Conservation (phyloP, 1,140 invertebrate genomes). For the Eurytemora carolleeae region DNA sequence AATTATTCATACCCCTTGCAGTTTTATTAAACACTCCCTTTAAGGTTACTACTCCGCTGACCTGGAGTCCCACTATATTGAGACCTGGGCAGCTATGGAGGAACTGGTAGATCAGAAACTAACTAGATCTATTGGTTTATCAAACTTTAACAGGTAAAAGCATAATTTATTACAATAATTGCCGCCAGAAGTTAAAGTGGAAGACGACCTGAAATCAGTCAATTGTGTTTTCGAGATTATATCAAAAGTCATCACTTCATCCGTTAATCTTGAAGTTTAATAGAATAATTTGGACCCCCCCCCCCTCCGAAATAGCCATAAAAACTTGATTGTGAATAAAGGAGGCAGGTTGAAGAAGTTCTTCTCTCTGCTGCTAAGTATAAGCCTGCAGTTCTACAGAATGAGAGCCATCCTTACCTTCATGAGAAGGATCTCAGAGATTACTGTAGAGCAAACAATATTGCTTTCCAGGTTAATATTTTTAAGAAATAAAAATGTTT, state of each 20-base stretch:
- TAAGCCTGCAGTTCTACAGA: slow-evolving; percentile 2
- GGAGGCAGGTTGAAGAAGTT: slow-evolving; percentile 1
- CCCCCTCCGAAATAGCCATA: no score
- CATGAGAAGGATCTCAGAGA: slow-evolving; percentile 11
- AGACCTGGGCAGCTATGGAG: slow-evolving; percentile 10
- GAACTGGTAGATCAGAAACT: slow-evolving; percentile 3
- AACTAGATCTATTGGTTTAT: slow-evolving; percentile 4
- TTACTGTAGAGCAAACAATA: background rate
- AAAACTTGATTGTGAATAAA: no score
- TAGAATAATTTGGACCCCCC: no score
- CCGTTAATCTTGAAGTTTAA: no score
- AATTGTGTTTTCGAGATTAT: no score
- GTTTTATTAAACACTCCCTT: no score
- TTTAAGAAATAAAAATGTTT: no score
- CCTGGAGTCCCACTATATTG: background rate
- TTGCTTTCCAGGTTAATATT: slow-evolving; percentile 8
- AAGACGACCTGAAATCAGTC: no score
- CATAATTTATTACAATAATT: no score
- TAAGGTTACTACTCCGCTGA: background rate
- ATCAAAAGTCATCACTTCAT: no score
- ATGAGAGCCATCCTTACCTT: slow-evolving; percentile 12
- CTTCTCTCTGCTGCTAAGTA: background rate
- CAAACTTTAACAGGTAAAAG: slow-evolving; percentile 7
- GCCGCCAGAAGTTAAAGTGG: no score
- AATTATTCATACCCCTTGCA: no score